Evolutionary conservation across 2,888 invertebrate species (phyloP).

Genomic region (Amiota mariae): DNA sequence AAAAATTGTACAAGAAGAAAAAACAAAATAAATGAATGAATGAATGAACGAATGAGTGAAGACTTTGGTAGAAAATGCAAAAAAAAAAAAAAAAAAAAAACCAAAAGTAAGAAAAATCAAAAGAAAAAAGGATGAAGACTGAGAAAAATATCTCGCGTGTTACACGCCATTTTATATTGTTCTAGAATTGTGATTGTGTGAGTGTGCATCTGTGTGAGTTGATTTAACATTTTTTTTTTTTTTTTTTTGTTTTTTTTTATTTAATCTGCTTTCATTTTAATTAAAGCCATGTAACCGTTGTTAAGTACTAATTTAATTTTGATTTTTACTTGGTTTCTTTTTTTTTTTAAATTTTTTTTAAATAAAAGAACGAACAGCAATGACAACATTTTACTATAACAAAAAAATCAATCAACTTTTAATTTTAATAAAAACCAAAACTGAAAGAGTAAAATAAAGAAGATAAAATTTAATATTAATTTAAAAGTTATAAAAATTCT

Average conservation of each 20-base stretch:
- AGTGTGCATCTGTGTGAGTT: too few relatives aligned
- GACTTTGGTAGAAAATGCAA: background rate
- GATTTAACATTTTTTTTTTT: too few relatives aligned
- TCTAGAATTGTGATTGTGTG: too few relatives aligned
- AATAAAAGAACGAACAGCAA: background rate
- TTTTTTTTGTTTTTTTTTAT: too few relatives aligned
- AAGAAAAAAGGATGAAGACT: background rate
- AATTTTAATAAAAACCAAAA: background rate
- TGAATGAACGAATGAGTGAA: too few relatives aligned
- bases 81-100: background rate
- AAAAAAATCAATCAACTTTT: slow-evolving; percentile 7
- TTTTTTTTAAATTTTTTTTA: too few relatives aligned
- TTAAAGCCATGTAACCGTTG: slow-evolving; percentile 7
- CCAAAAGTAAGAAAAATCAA: background rate
- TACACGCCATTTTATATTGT: slow-evolving; percentile 20
- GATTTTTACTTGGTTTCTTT: too few relatives aligned
- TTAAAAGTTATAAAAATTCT: too few relatives aligned
- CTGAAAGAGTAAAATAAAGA: background rate
- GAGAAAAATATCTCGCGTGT: slow-evolving; percentile 1
- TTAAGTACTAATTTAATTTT: background rate
- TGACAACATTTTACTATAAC: background rate
- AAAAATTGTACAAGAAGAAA: background rate
- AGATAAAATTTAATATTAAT: background rate
- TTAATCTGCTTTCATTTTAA: slow-evolving; percentile 17
- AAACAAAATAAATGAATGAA: too few relatives aligned